Percentiles rank a stretch among this genome's conserved stretches.
phyloP scores from a whole-genome alignment of 2,797 vertebrate genomes.

The Siniperca undulata region DNA sequence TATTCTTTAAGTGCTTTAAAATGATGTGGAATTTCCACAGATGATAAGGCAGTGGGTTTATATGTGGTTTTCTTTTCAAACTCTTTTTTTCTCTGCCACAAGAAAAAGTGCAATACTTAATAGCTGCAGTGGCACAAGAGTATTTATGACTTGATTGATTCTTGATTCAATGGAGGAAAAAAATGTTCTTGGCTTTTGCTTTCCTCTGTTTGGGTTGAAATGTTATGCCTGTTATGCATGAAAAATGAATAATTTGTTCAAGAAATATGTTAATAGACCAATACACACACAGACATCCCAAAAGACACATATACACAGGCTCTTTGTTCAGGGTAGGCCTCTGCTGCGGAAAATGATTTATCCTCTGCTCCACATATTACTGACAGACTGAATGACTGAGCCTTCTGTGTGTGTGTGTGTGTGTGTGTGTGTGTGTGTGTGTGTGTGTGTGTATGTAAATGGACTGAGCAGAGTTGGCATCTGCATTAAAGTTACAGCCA shows the following conservation, averaged over 20 bases:
- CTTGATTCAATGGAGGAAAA: constrained; percentile 39
- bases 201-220: constrained; percentile 60
- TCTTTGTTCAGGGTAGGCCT: constrained; percentile 76
- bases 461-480: constrained; percentile 70
- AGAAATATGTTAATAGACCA: constrained; percentile 67
- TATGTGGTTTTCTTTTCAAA: constrained; percentile 33
- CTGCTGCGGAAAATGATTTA: constrained; percentile 79
- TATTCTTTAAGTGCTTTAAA: constrained; percentile 22
- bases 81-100: constrained; percentile 3
- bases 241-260: constrained; percentile 61
- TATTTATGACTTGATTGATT: constrained; percentile 50
- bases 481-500: constrained; percentile 63
- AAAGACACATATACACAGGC: constrained; percentile 66
- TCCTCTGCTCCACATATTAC: constrained; percentile 76
- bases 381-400: constrained; percentile 73
- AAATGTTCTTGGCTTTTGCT: constrained; percentile 40
- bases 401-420: constrained; percentile 35
- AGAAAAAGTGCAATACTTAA: constrained; percentile 10
- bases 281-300: constrained; percentile 2
- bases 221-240: constrained; percentile 56
- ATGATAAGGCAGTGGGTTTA: constrained; percentile 28
- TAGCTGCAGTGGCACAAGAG: constrained; percentile 2
- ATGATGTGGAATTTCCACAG: constrained; percentile 32
- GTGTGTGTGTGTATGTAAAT: constrained; percentile 31
- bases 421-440: constrained; percentile 24